Evolutionary conservation across 2,888 invertebrate genomes (phyloP), one percentile per base, ranked within the genome.

Genomic region (Linyphia triangularis): DNA sequence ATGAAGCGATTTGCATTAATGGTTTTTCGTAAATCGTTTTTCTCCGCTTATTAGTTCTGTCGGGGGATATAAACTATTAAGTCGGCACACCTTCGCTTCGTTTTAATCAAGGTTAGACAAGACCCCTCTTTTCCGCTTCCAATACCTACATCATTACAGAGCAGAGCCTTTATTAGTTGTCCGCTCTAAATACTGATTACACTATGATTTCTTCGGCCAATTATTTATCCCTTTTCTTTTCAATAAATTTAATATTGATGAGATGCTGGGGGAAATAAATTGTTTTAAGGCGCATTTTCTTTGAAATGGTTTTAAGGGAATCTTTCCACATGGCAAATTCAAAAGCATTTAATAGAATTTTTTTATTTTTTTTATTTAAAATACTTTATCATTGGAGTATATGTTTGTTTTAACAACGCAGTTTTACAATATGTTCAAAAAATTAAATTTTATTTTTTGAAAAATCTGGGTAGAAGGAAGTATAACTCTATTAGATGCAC

Each of bases 11-110:
- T 88, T 88, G 86, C 86, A 88, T 88, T 88, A 88, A 88, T 88
- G 86, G 86, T 88, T 88, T 88, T 88, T 88, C 79, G 73, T 88
- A 88, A 88, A 88, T 88, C 86, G 86, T 88, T 88, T 88, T 88
- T 88, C 81, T 59, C 73, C 86, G 73, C 86, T 88, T 81, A 86
- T 86, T 86, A 86, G 85, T 86, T 88, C 67, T 88, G 81, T 88
- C 28, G 86, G 67, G 81, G 86, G 85, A 79, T 86, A 86, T 79
- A 86, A 86, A 88, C 86, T 88, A 88, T 88, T 88, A 88, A 88
- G 86, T 86, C 85, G 77, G 86, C 81, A 81, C 86, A 88, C 86
- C 86, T 88, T 88, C 81, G 86, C 40, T 40, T n/a, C 57, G n/a
- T 57, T 88, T 88, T 88, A 88, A 88, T 88, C 86, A 88, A 88